A percentile compares a stretch with the other conserved stretches of the same genome.
Evolutionary conservation across 2,797 vertebrate genomes (phyloP).

Genomic region (Falco berigora): DNA sequence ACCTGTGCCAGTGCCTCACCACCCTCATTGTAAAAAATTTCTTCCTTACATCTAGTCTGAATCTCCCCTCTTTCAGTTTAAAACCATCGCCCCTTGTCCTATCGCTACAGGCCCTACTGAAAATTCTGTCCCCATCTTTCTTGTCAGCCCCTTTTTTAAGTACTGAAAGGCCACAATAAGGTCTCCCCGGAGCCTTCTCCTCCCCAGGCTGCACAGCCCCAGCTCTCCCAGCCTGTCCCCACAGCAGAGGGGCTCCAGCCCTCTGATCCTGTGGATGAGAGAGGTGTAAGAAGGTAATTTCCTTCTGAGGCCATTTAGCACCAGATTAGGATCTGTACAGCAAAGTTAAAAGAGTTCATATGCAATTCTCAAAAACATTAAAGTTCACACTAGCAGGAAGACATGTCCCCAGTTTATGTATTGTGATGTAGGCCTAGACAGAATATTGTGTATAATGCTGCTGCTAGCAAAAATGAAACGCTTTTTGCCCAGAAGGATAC

Average conservation of each 20-base stretch:
- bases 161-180: too few species aligned
- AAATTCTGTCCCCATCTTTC: not conserved
- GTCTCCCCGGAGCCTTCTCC: too few species aligned
- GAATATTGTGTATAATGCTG: not conserved
- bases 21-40: too few species aligned
- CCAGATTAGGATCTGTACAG: not conserved
- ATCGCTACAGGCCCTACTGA: too few species aligned
- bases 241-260: too few species aligned
- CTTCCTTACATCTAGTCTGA: too few species aligned
- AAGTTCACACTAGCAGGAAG: not conserved
- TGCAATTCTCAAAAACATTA: not conserved
- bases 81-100: too few species aligned
- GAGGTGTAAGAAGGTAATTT: not conserved
- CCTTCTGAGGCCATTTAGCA: not conserved
- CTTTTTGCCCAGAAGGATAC: rapidly evolving
- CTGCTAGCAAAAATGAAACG: not conserved
- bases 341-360: not conserved
- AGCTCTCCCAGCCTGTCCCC: too few species aligned
- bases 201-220: too few species aligned
- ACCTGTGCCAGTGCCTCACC: rapidly evolving
- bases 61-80: too few species aligned
- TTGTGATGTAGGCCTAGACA: rapidly evolving
- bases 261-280: not conserved
- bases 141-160: too few species aligned
- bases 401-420: rapidly evolving